These are phyloP conservation scores for Onchidella celtica DNA, from an alignment of 2,888 invertebrate genomes.

Conservation along the genomic window DNA sequence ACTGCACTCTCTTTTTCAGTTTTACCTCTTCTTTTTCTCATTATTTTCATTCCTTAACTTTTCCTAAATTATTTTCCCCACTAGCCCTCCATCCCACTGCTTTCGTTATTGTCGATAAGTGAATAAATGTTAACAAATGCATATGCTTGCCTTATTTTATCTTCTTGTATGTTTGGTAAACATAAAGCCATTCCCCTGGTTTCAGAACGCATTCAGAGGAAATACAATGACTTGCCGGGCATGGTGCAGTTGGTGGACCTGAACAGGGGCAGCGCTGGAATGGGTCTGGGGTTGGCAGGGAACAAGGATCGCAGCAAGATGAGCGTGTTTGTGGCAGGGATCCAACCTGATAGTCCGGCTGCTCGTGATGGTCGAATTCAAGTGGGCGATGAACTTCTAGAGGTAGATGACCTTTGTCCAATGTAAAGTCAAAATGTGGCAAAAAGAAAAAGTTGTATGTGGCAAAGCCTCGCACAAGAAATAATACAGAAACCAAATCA, in stretches of 20 bases:
- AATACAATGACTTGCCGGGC: conserved; percentile 89
- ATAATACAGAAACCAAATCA: too few species aligned
- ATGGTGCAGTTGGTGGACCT: conserved; percentile 86
- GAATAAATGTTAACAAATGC: neutral
- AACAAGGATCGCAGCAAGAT: conserved; percentile 95
- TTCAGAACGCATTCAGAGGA: conserved; percentile 94
- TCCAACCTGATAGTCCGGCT: conserved; percentile 93
- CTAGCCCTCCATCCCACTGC: too few species aligned
- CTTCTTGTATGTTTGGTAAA: too few species aligned
- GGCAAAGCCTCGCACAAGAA: too few species aligned
- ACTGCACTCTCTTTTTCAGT: too few species aligned
- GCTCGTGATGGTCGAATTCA: conserved; percentile 86
- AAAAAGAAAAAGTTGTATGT: too few species aligned
- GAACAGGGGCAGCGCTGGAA: conserved; percentile 85
- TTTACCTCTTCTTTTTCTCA: too few species aligned
- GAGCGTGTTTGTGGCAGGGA: conserved; percentile 98
- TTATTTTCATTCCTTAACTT: too few species aligned
- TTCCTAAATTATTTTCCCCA: too few species aligned
- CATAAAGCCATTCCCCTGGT: neutral
- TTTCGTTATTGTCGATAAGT: neutral
- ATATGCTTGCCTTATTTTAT: conserved; percentile 42
- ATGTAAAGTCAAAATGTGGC: too few species aligned
- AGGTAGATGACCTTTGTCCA: conserved; percentile 86
- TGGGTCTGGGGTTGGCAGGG: conserved; percentile 96
- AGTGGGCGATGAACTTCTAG: conserved; percentile 96